phyloP scores from a whole-genome alignment of 2,113 vertebrate species.

The Emydura subglobosa region DNA sequence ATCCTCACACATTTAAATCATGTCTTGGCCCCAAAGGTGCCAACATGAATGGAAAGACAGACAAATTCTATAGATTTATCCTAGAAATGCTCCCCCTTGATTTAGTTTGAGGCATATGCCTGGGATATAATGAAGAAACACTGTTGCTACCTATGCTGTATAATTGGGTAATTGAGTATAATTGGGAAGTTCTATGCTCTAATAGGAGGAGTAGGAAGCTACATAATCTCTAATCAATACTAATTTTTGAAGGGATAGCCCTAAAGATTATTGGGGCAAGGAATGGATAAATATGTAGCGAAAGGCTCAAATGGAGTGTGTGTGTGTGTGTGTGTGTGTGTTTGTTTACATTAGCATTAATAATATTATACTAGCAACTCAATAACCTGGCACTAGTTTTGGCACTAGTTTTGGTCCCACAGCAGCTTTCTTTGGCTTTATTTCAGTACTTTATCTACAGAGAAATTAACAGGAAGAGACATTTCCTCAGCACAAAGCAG shows the following conservation, averaged over 20 bases:
- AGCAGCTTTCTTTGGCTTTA: background rate
- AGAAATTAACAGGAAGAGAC: background rate
- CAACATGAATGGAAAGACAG: background rate
- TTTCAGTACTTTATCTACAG: background rate
- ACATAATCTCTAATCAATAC: background rate
- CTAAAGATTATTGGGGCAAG: background rate
- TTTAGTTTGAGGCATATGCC: background rate
- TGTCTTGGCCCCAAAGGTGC: background rate
- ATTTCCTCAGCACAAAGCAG: background rate
- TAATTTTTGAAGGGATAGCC: background rate
- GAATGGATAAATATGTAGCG: background rate
- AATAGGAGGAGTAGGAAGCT: background rate
- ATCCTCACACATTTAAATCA: background rate
- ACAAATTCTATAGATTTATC: background rate
- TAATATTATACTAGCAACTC: background rate
- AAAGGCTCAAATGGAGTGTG: background rate
- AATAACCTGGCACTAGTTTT: background rate
- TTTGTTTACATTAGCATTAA: background rate
- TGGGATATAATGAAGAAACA: background rate
- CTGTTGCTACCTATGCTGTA: background rate
- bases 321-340: background rate
- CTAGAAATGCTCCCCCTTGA: background rate
- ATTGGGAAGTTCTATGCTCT: background rate
- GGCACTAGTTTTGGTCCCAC: background rate
- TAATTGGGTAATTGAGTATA: rapidly evolving